Evolutionary conservation across 2,113 vertebrate species (phyloP).

Genomic region (Sphaerodactylus townsendi): DNA sequence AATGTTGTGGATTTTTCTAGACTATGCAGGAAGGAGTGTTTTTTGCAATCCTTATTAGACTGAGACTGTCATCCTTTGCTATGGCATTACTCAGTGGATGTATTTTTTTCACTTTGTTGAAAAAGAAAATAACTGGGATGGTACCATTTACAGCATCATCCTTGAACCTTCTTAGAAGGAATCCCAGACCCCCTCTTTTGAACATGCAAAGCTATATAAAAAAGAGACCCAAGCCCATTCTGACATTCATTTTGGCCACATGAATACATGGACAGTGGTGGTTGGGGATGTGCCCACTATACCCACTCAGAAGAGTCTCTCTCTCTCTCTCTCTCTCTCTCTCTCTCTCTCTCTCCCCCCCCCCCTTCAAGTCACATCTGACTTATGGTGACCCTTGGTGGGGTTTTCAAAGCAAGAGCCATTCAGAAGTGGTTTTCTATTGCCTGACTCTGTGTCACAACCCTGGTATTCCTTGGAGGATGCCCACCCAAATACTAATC

Average conservation of each 20-base stretch:
- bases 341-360: too few species aligned
- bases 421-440: too few species aligned
- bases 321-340: too few species aligned
- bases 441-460: too few species aligned
- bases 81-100: conserved; percentile 41
- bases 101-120: conserved; percentile 16
- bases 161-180: not conserved
- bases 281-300: not conserved
- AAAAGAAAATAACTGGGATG: not conserved
- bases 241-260: not conserved
- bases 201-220: not conserved
- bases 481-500: too few species aligned
- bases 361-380: too few species aligned
- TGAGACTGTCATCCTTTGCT: conserved; percentile 1
- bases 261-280: not conserved
- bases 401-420: too few species aligned
- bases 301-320: not conserved
- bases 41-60: not conserved
- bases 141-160: not conserved
- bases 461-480: too few species aligned
- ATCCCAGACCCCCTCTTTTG: not conserved
- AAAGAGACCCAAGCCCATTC: conserved; percentile 24
- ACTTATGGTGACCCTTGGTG: too few species aligned
- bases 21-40: not conserved
- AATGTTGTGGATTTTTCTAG: not conserved